Evolutionary conservation across 2,797 vertebrate species (phyloP).

Genomic region (Pipistrellus kuhlii): DNA sequence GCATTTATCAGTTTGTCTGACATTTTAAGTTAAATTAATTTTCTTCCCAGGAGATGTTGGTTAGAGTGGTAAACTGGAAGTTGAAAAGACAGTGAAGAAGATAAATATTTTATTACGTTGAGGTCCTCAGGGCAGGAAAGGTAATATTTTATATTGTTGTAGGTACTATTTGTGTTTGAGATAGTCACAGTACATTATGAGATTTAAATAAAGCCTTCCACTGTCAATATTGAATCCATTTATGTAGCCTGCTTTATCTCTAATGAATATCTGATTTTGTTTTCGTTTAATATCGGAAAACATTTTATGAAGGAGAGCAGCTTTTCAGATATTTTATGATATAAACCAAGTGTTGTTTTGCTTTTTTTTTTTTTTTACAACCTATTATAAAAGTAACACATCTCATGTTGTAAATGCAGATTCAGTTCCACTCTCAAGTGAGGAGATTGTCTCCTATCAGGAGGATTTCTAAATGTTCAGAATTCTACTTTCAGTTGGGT

Average conservation of each 20-base stretch:
- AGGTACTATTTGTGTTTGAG: neutral
- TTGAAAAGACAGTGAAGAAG: neutral
- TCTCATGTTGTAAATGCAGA: neutral
- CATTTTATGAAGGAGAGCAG: neutral
- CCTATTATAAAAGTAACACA: neutral
- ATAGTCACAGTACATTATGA: neutral
- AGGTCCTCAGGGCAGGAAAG: neutral
- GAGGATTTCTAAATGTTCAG: slow-evolving; percentile 21
- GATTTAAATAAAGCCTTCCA: neutral
- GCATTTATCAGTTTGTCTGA: neutral
- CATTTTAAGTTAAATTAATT: neutral
- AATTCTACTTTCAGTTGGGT: neutral
- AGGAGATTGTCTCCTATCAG: neutral
- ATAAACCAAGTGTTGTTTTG: neutral
- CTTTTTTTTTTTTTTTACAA: neutral
- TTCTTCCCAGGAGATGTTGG: neutral
- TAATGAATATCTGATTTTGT: neutral
- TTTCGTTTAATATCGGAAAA: neutral
- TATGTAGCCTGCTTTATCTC: neutral
- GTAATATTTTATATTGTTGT: neutral
- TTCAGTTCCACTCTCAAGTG: neutral
- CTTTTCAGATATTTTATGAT: slow-evolving; percentile 53
- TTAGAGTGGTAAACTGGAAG: neutral
- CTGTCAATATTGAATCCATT: neutral
- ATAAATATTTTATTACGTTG: slow-evolving; percentile 20